Evolutionary conservation across 53 echinoderm and acorn worm species (phyloP).

Genomic region (Stichopus horrens): DNA sequence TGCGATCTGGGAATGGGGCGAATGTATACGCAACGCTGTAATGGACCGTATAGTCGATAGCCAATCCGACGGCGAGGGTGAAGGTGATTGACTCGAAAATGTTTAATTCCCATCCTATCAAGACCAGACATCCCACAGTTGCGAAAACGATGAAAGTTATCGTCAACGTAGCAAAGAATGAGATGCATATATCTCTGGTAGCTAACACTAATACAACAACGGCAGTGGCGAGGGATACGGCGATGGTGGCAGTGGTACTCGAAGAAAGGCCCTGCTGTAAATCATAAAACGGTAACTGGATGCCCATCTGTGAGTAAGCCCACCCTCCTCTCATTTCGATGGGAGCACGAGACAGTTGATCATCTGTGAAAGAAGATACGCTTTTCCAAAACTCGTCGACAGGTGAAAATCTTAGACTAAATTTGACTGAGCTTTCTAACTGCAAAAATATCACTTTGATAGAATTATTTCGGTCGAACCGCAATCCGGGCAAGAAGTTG

Average conservation of each 20-base stretch:
- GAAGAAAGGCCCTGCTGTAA: slow-evolving; percentile 45
- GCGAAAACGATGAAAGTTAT: slow-evolving; percentile 65
- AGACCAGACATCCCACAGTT: slow-evolving; percentile 55
- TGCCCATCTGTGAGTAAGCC: slow-evolving; percentile 27
- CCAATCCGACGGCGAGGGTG: slow-evolving; percentile 67
- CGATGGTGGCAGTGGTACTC: slow-evolving; percentile 46
- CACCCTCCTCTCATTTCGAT: slow-evolving; percentile 55
- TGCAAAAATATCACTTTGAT: slow-evolving; percentile 34
- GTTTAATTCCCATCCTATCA: slow-evolving; percentile 75
- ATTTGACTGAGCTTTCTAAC: slow-evolving; percentile 36
- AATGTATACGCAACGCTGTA: slow-evolving; percentile 73
- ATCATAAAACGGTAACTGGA: slow-evolving; percentile 41
- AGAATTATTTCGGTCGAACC: slow-evolving; percentile 49
- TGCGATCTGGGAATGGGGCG: slow-evolving; percentile 47
- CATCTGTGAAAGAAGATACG: slow-evolving; percentile 33
- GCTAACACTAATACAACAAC: slow-evolving; percentile 55
- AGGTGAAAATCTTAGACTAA: slow-evolving; percentile 17
- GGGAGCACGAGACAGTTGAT: slow-evolving; percentile 49
- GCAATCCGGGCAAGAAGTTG: slow-evolving; percentile 38
- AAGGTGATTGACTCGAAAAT: slow-evolving; percentile 65
- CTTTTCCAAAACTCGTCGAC: slow-evolving; percentile 55
- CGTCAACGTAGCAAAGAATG: slow-evolving; percentile 52
- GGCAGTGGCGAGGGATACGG: slow-evolving; percentile 53
- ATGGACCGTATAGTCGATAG: slow-evolving; percentile 77
- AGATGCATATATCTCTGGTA: slow-evolving; percentile 58